A percentile compares a stretch with the other conserved stretches of the same genome.
Conservation (phyloP, 2,888 invertebrate genomes). For the Cheilosia urbana region DNA sequence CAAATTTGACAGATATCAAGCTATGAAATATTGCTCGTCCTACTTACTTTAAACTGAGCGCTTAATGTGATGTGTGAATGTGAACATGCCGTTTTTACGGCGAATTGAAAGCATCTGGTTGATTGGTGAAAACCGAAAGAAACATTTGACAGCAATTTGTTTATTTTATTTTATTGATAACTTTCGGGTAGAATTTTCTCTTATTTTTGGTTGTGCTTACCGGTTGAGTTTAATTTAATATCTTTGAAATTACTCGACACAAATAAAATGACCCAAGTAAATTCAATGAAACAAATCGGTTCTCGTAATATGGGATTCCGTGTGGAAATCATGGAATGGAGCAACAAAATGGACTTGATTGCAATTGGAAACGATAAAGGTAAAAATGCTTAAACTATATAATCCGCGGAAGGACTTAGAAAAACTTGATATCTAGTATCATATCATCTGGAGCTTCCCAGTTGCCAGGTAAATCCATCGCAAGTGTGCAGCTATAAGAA, state of each 20-base stretch:
- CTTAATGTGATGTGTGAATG: too few relatives aligned
- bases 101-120: too few relatives aligned
- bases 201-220: background rate
- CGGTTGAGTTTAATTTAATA: slow-evolving; percentile 14
- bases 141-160: slow-evolving; percentile 15
- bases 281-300: slow-evolving; percentile 83
- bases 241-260: background rate
- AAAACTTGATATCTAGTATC: too few relatives aligned
- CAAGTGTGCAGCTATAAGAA: too few relatives aligned
- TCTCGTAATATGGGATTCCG: slow-evolving; percentile 82
- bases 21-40: too few relatives aligned
- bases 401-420: background rate
- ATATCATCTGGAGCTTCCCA: too few relatives aligned
- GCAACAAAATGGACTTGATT: slow-evolving; percentile 95
- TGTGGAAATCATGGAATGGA: slow-evolving; percentile 95
- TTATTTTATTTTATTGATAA: background rate
- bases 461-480: too few relatives aligned
- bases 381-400: background rate
- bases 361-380: slow-evolving; percentile 94
- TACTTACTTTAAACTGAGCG: too few relatives aligned
- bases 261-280: slow-evolving; percentile 80
- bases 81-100: too few relatives aligned
- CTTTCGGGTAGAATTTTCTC: background rate
- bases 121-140: background rate
- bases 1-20: too few relatives aligned